Conservation (phyloP, 2,797 vertebrate species). For the Perodicticus potto region DNA sequence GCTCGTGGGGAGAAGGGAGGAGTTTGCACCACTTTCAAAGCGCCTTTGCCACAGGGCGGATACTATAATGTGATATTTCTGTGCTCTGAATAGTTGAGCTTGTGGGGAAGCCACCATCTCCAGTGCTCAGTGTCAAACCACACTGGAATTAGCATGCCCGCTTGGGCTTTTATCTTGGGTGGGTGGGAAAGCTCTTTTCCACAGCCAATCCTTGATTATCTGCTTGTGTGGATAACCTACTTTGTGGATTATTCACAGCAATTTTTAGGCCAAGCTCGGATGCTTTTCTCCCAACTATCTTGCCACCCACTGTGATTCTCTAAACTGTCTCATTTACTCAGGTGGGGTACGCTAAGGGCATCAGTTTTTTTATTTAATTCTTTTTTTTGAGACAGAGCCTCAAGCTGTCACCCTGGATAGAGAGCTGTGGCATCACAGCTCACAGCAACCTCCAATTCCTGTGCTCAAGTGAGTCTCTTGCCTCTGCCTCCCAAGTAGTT, state of each 20-base stretch:
- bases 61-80: slow-evolving; percentile 66
- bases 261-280: not conserved
- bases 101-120: not conserved
- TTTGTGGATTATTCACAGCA: slow-evolving; percentile 59
- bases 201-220: slow-evolving; percentile 14
- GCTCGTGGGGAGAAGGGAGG: slow-evolving; percentile 58
- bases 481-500: no score
- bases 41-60: slow-evolving; percentile 51
- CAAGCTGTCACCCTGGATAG: no score
- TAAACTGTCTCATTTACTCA: not conserved
- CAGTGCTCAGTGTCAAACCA: slow-evolving; percentile 20
- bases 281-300: slow-evolving; percentile 5
- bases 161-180: slow-evolving; percentile 19
- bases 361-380: no score
- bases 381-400: no score
- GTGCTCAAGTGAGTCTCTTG: no score
- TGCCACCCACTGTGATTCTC: slow-evolving; percentile 28
- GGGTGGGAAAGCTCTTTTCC: not conserved
- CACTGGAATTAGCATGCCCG: slow-evolving; percentile 43
- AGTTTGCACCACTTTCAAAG: slow-evolving; percentile 39
- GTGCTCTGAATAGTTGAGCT: slow-evolving; percentile 39
- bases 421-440: no score
- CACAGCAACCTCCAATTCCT: no score
- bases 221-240: slow-evolving; percentile 61
- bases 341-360: not conserved